Conservation (phyloP, 2,113 vertebrate genomes). For the Lampris megalopsis region DNA sequence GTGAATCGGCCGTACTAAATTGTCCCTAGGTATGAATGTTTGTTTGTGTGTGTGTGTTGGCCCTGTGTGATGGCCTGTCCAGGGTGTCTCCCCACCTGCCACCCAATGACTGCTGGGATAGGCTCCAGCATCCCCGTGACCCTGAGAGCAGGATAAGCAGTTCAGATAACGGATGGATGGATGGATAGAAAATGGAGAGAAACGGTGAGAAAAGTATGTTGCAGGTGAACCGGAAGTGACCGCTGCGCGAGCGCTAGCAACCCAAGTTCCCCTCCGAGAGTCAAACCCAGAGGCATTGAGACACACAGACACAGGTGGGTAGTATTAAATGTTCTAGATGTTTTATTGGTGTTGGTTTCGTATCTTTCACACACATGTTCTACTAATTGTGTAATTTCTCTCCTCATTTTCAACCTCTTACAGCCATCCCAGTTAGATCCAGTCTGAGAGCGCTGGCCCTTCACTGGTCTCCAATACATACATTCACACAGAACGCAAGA, state of each 20-base stretch:
- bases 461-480: conserved; percentile 70
- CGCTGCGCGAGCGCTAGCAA: neutral
- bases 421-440: conserved; percentile 69
- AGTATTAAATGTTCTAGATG: conserved; percentile 89
- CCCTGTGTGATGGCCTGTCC: too few relatives aligned
- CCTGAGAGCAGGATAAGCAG: too few relatives aligned
- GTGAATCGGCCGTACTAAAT: too few relatives aligned
- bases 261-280: neutral
- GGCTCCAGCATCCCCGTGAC: too few relatives aligned
- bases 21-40: too few relatives aligned
- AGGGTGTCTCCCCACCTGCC: too few relatives aligned
- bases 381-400: conserved; percentile 68
- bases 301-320: conserved; percentile 71
- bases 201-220: neutral
- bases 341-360: conserved; percentile 87
- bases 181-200: too few relatives aligned
- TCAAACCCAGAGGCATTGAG: conserved; percentile 54
- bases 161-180: too few relatives aligned
- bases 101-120: too few relatives aligned
- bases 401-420: conserved; percentile 69
- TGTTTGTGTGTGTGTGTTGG: too few relatives aligned
- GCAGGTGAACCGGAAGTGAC: neutral
- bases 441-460: conserved; percentile 67
- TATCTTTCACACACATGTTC: conserved; percentile 83
- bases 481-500: conserved; percentile 63